phyloP scores from a whole-genome alignment of 1,140 invertebrate genomes.

The Stegodyphus mimosarum region DNA sequence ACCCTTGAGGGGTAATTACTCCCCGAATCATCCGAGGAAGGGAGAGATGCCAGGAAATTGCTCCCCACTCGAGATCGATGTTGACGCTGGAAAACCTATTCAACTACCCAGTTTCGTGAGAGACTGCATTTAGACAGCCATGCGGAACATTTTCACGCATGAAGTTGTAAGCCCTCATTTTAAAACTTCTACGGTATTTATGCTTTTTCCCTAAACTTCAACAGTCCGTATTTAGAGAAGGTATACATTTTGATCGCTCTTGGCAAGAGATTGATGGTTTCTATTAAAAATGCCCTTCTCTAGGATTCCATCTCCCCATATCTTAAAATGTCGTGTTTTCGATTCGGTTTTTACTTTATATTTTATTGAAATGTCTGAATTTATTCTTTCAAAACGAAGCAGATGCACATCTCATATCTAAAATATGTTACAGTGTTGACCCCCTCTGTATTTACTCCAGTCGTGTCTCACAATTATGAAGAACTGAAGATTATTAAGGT shows the following conservation, averaged over 20 bases:
- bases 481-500: too few species aligned
- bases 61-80: constrained; percentile 33
- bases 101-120: constrained; percentile 31
- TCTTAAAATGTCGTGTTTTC: constrained; percentile 13
- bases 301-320: not conserved
- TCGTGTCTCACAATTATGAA: too few species aligned
- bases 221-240: not conserved
- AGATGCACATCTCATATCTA: too few species aligned
- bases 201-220: not conserved
- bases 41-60: constrained; percentile 36
- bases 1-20: constrained; percentile 55
- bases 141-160: constrained; percentile 38
- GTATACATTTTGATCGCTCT: not conserved
- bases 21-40: not conserved
- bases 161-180: constrained; percentile 44
- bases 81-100: not conserved
- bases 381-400: too few species aligned
- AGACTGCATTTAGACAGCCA: constrained; percentile 31
- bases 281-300: constrained; percentile 23
- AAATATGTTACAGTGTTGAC: too few species aligned
- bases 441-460: too few species aligned
- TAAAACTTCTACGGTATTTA: constrained; percentile 16
- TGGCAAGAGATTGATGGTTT: constrained; percentile 25
- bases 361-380: too few species aligned
- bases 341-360: not conserved